Percentiles rank a stretch among this genome's conserved stretches.
Conservation (phyloP, 2,888 invertebrate genomes). For the Dasysyrphus albostriatus region DNA sequence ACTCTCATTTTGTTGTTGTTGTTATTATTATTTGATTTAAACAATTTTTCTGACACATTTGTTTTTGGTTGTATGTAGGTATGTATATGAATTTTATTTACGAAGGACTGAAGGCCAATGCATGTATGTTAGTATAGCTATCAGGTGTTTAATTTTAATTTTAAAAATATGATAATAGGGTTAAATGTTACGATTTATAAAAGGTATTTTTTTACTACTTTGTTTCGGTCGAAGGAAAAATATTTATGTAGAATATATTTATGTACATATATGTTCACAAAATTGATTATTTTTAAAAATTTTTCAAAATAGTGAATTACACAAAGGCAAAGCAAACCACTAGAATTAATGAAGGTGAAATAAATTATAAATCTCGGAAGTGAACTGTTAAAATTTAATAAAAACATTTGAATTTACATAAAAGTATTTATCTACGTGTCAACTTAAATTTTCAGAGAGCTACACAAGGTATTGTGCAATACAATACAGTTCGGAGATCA, state of each 20-base stretch:
- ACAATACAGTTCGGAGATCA: no score
- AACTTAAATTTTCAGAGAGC: no score
- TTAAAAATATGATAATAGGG: neutral
- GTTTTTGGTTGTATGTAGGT: neutral
- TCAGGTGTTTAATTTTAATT: constrained; percentile 11
- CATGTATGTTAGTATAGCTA: neutral
- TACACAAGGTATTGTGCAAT: no score
- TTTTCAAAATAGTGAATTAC: neutral
- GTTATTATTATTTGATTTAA: neutral
- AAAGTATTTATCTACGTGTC: no score
- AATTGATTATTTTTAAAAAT: neutral
- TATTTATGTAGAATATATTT: no score
- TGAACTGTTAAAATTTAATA: no score
- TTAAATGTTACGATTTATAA: neutral
- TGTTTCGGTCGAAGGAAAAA: neutral
- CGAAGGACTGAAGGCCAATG: neutral
- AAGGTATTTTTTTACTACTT: neutral
- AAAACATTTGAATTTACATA: no score
- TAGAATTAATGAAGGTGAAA: no score
- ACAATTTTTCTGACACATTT: neutral
- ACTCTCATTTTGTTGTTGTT: neutral
- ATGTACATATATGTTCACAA: neutral
- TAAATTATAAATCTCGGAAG: no score
- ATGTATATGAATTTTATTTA: neutral
- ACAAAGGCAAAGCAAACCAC: neutral